Base-by-base conservation (phyloP, 1,140 invertebrate genomes). In the Luehdorfia chinensis region DNA sequence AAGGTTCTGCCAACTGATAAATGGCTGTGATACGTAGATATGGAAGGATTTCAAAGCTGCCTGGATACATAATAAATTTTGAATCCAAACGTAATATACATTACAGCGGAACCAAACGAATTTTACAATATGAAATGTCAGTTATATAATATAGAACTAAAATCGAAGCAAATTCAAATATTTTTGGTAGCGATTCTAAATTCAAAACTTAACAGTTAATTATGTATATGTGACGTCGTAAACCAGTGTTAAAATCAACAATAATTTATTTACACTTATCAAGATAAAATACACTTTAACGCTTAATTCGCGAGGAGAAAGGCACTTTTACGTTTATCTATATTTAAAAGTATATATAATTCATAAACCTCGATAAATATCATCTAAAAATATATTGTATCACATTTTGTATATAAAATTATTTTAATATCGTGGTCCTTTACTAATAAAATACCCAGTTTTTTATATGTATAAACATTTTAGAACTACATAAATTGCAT, bases 371-470 rank as follows among this genome's bases (percentile, higher is more conserved):
- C 49, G 53, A 71, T 71, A 71, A 71, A 73, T 61, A 65, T 66
- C 46, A 46, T 78, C 69, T 78, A 74, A 75, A 78, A 75, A 75
- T 75, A 78, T 77, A 68, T 49, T 21, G 50, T 77, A 77, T 80
- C 76, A 80, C 76, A 80, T 65, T 55, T 65, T 64, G 30, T 12
- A 13, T 71, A 43, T 66, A 62, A 65, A 54, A 62, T 63, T n/a
- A n/a, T n/a, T n/a, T n/a, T 61, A 59, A 59, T 54, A 54, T 53
- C 50, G 48, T 75, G 72, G 68, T 75, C 72, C 68, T 57, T 59
- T 39, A 45, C 51, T 68, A 50, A 37, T 36, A 47, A 59, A 34
- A 50, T 60, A 57, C 50, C 52, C 50, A 59, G 52, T 57, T 58
- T 65, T 45, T 25, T 19, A 41, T 54, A 12, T 56, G 34, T 39